phyloP scores from a whole-genome alignment of 2,888 invertebrate species.

The Andrena marginata region DNA sequence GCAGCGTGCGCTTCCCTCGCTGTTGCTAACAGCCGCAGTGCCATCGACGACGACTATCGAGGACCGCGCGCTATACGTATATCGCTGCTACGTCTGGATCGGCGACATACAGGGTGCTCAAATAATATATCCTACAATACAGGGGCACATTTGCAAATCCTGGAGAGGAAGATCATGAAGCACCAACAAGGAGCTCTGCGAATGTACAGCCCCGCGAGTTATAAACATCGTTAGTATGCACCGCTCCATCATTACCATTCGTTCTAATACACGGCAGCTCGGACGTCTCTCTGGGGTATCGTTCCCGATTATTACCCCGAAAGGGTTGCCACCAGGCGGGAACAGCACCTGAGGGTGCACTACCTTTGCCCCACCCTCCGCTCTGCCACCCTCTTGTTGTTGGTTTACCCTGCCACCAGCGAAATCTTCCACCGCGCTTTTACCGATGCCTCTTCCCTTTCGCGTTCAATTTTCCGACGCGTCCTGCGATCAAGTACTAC shows the following conservation, averaged over 20 bases:
- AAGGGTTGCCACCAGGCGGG: conserved; percentile 81
- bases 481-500: conserved; percentile 1
- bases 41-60: too few species aligned
- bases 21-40: too few species aligned
- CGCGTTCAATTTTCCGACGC: conserved; percentile 14
- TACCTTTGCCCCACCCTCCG: conserved; percentile 61
- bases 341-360: conserved; percentile 84
- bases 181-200: conserved; percentile 38
- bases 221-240: conserved; percentile 80
- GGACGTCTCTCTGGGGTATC: conserved; percentile 82
- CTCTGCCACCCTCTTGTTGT: conserved; percentile 57
- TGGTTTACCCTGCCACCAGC: conserved; percentile 31
- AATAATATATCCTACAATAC: not conserved
- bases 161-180: conserved; percentile 22
- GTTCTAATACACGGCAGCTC: conserved; percentile 80
- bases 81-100: too few species aligned
- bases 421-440: conserved; percentile 67
- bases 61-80: too few species aligned
- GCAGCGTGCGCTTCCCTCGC: too few species aligned
- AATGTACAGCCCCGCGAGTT: conserved; percentile 54
- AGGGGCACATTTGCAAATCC: not conserved
- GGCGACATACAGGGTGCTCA: too few species aligned
- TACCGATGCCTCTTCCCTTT: conserved; percentile 40
- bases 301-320: conserved; percentile 84
- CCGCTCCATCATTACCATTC: conserved; percentile 82